Evolutionary conservation across 2,888 invertebrate species (phyloP), one percentile per base, ranked within the genome.

Genomic region (Resseliella maxima): DNA sequence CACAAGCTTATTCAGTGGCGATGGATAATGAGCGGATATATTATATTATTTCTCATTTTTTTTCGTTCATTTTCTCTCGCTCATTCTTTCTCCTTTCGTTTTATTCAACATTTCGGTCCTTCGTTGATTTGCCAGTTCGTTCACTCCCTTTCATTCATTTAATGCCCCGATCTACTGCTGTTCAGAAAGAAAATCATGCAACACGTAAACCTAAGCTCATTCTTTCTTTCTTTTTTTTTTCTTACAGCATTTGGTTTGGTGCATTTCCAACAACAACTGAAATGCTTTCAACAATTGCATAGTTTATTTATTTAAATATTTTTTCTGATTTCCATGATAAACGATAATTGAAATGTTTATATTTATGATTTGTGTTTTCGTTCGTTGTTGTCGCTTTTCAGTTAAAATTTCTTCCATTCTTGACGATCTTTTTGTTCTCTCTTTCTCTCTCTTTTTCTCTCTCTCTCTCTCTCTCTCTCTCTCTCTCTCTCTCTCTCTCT

Each of bases 21-120:
- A 72, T 72, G 72, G 72, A 72, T 72, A 72, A 72, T 72, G 72
- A 72, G 72, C 72, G 72, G 72, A 72, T 72, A 72, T 72, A 72
- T 72, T 72, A 72, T 72, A 72, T 72, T 72, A 72, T 72, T 72
- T 72, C 72, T 59, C 59, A 59, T 59, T 59, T 59, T 24, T 59
- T n/a, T 59, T 8, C 18, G n/a, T 50, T 6, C 21, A 27, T 72
- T 72, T 31, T 31, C 31, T 72, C 15, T 72, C 72, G 15, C 15
- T 72, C 35, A 5, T 15, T 72, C 15, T 72, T 15, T 72, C 35
- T 72, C 35, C 72, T 31, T 72, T 72, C 15, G 31, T 35, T 31
- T 72, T 72, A 15, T 72, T 35, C 31, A 8, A 72, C n/a, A n/a
- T n/a, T 31, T 27, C 72, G 31, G 35, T 72, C 72, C 72, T 72